These are phyloP conservation scores for Motacilla tschutschensis DNA, from an alignment of 2,113 vertebrate genomes.

Conservation along the genomic window DNA sequence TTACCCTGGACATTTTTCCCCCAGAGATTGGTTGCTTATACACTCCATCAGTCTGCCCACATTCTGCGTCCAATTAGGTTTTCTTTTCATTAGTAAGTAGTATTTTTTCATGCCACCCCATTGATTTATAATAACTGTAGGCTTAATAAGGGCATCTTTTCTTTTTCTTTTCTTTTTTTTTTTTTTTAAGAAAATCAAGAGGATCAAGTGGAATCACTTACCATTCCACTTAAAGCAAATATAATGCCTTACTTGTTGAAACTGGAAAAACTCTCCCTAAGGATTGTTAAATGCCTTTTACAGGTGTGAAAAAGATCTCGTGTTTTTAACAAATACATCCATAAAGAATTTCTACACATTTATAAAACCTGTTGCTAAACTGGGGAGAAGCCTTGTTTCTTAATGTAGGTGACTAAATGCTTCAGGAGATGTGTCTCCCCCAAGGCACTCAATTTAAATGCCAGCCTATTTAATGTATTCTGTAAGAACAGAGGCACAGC, in stretches of 20 bases:
- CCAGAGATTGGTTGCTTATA: slow-evolving; percentile 11
- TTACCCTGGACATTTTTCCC: not conserved
- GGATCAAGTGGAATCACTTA: not conserved
- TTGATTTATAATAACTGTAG: slow-evolving; percentile 32
- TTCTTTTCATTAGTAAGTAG: not conserved
- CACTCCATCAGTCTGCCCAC: not conserved
- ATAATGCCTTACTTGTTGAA: not conserved
- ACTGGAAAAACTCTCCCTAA: not conserved
- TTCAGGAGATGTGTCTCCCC: not conserved
- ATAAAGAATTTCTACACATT: slow-evolving; percentile 40
- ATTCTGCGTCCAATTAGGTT: slow-evolving; percentile 8
- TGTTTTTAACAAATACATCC: slow-evolving; percentile 42
- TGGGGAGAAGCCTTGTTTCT: not conserved
- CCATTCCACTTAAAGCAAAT: not conserved
- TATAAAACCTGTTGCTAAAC: slow-evolving; percentile 15
- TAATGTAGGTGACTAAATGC: slow-evolving; percentile 5
- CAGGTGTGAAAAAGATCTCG: slow-evolving; percentile 16
- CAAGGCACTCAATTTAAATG: slow-evolving; percentile 16
- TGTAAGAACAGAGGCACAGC: not conserved
- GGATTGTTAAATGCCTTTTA: slow-evolving; percentile 37
- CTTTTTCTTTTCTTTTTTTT: not conserved
- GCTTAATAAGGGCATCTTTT: not conserved
- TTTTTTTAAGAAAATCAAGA: not conserved
- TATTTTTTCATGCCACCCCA: not conserved
- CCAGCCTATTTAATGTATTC: slow-evolving; percentile 25